Conservation (phyloP, 2,113 vertebrate genomes). For the Galemys pyrenaicus region DNA sequence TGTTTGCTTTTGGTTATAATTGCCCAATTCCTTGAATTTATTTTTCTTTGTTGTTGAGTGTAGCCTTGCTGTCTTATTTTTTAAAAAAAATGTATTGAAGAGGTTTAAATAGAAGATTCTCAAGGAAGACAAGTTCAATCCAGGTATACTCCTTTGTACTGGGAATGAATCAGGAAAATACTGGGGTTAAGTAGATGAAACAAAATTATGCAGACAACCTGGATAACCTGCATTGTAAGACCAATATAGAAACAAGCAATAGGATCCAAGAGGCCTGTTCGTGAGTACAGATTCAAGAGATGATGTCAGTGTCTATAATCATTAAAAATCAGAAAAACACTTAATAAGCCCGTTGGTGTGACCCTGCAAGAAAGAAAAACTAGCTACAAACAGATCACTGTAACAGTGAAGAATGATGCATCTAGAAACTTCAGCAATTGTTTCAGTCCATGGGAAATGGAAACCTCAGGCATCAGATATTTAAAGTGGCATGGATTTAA, state of each 20-base stretch:
- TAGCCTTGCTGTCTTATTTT: no score
- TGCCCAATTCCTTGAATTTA: no score
- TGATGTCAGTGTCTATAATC: neutral
- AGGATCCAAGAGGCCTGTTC: neutral
- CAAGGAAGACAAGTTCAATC: neutral
- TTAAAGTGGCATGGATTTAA: neutral
- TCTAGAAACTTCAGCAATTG: neutral
- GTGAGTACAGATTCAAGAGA: neutral
- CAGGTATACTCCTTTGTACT: neutral
- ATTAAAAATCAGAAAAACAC: neutral
- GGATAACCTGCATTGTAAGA: neutral
- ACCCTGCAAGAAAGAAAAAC: neutral
- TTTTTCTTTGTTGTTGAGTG: no score
- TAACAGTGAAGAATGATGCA: neutral
- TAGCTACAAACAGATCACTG: neutral
- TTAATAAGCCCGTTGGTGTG: neutral
- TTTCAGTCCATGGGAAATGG: neutral
- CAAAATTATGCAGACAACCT: neutral
- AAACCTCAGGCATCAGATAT: neutral
- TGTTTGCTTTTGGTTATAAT: no score
- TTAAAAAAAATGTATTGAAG: no score
- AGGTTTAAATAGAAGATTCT: neutral
- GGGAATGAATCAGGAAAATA: neutral
- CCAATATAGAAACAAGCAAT: neutral
- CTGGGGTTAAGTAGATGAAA: neutral